phyloP scores from a whole-genome alignment of 2,797 vertebrate species.

The Passerculus sandwichensis region DNA sequence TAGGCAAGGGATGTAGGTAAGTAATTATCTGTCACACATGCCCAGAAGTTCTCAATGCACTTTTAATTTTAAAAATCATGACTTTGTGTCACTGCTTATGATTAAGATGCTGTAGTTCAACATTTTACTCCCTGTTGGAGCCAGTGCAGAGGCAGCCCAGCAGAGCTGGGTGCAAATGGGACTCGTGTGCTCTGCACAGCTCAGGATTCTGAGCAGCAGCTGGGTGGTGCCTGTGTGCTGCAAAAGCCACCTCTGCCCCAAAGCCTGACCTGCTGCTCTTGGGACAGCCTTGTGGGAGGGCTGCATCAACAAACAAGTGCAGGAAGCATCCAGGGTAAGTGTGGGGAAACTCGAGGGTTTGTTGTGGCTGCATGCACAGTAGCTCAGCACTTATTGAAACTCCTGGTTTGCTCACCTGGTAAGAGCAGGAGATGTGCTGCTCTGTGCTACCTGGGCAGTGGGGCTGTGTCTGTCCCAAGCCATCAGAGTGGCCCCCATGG shows the following conservation, averaged over 20 bases:
- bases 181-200: neutral
- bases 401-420: conserved; percentile 71
- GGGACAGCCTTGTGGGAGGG: neutral
- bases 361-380: neutral
- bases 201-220: neutral
- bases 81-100: neutral
- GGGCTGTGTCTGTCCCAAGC: conserved; percentile 27
- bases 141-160: neutral
- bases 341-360: neutral
- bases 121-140: neutral
- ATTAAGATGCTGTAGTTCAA: neutral
- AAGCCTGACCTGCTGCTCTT: fast-evolving
- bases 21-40: neutral
- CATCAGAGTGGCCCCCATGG: conserved; percentile 56
- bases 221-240: neutral
- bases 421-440: neutral
- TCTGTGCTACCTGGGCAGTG: neutral
- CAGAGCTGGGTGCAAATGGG: neutral
- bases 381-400: conserved; percentile 59
- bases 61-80: neutral
- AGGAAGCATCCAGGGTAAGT: neutral
- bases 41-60: neutral
- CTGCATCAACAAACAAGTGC: neutral
- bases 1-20: neutral
- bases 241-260: neutral